Evolutionary conservation across 2,888 invertebrate genomes (phyloP).

Genomic region (Eustalomyia histrio): DNA sequence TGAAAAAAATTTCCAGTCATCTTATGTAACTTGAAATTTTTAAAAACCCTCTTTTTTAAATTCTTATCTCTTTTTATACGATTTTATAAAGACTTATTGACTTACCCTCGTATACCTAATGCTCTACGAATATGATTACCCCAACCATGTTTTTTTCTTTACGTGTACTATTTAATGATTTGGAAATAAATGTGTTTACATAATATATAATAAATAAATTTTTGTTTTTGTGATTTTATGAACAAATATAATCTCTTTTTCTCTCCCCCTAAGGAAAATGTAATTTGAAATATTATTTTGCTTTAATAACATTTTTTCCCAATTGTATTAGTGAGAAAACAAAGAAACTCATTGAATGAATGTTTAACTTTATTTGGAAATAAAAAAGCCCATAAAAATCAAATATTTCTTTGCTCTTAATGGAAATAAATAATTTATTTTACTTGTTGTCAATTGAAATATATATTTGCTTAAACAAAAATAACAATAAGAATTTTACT

Average conservation of each 20-base stretch:
- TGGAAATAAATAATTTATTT: background rate
- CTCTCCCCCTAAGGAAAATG: background rate
- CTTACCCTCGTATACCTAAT: too few relatives aligned
- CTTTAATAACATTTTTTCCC: background rate
- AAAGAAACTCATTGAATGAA: background rate
- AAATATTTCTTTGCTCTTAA: background rate
- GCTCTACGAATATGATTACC: too few relatives aligned
- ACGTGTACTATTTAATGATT: background rate
- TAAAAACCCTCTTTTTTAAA: too few relatives aligned
- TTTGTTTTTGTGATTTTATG: background rate
- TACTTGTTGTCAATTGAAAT: background rate
- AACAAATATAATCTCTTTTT: background rate
- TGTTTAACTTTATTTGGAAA: background rate
- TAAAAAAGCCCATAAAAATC: background rate
- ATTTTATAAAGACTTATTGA: too few relatives aligned
- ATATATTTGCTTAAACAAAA: too few relatives aligned
- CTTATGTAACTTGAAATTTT: too few relatives aligned
- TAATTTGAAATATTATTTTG: background rate
- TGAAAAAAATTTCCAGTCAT: too few relatives aligned
- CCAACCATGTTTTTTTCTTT: too few relatives aligned
- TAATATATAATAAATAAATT: background rate
- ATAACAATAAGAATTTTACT: too few relatives aligned
- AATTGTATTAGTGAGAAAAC: background rate
- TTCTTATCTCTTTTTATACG: too few relatives aligned
- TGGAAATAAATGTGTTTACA: background rate